Evolutionary conservation across 2,113 vertebrate species (phyloP).

Genomic region (Mohoua ochrocephala): DNA sequence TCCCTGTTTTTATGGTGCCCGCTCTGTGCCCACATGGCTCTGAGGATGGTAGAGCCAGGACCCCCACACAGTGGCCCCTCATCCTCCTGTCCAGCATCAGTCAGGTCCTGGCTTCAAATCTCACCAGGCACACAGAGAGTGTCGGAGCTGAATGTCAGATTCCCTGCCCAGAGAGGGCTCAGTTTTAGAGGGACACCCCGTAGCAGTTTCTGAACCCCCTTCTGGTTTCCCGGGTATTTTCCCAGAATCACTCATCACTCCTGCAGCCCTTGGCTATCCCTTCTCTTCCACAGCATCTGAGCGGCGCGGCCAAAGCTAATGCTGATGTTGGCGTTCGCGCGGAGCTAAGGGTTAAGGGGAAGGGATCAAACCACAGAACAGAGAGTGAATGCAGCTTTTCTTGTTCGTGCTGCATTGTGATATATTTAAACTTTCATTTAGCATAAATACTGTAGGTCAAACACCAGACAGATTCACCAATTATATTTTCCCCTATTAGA

Average conservation of each 20-base stretch:
- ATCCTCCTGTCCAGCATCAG: not conserved
- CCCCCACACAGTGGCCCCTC: fast-evolving
- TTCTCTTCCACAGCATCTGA: not conserved
- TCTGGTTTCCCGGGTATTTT: not conserved
- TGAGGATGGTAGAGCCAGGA: not conserved
- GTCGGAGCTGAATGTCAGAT: not conserved
- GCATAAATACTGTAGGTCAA: constrained; percentile 70
- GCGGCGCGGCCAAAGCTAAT: not conserved
- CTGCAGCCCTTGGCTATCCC: not conserved
- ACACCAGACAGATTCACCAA: constrained; percentile 70
- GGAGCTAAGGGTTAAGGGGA: not conserved
- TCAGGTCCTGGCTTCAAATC: not conserved
- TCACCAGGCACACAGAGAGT: fast-evolving
- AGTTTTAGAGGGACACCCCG: not conserved
- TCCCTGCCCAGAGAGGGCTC: fast-evolving
- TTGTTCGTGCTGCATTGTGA: constrained; percentile 35
- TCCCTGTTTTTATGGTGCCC: not conserved
- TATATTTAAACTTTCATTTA: constrained; percentile 64
- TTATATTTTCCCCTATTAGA: constrained; percentile 67
- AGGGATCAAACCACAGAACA: not conserved
- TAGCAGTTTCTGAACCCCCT: not conserved
- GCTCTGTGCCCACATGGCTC: fast-evolving
- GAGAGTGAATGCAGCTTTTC: constrained; percentile 25
- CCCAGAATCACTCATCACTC: not conserved
- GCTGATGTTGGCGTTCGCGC: not conserved